phyloP scores from a whole-genome alignment of 1,140 invertebrate species.

The Hermetia illucens region DNA sequence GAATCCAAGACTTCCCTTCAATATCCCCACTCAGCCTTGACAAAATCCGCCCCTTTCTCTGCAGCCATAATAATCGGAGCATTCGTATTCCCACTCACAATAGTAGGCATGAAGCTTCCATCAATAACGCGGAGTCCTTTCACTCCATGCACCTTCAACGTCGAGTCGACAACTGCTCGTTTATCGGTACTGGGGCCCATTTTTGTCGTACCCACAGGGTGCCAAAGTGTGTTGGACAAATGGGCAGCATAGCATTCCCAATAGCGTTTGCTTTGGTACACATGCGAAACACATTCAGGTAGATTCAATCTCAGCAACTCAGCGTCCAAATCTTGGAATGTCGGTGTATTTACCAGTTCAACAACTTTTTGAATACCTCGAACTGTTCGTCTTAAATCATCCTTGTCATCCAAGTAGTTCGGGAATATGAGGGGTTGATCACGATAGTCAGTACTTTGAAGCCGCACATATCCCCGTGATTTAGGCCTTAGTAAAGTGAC shows the following conservation, averaged over 20 bases:
- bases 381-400: conserved; percentile 49
- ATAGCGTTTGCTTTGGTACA: conserved; percentile 21
- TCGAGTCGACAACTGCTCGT: conserved; percentile 30
- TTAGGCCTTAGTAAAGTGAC: conserved; percentile 30
- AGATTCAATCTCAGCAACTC: neutral
- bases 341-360: conserved; percentile 31
- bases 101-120: conserved; percentile 40
- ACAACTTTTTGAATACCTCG: conserved; percentile 39
- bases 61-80: conserved; percentile 37
- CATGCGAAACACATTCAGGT: neutral
- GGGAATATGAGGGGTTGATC: conserved; percentile 56
- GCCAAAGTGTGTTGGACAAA: conserved; percentile 17
- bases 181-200: conserved; percentile 26
- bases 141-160: conserved; percentile 40
- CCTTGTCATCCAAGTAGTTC: conserved; percentile 54
- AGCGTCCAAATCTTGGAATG: conserved; percentile 27
- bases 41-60: conserved; percentile 47
- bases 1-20: no score
- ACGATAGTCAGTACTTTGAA: conserved; percentile 15
- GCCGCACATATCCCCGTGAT: conserved; percentile 24
- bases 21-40: conserved; percentile 35
- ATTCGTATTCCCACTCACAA: conserved; percentile 11
- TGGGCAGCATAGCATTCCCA: conserved; percentile 16
- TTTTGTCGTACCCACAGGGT: conserved; percentile 30
- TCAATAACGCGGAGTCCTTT: conserved; percentile 39